phyloP scores from a whole-genome alignment of 2,797 vertebrate species.

The Hypotaenidia philippensis region DNA sequence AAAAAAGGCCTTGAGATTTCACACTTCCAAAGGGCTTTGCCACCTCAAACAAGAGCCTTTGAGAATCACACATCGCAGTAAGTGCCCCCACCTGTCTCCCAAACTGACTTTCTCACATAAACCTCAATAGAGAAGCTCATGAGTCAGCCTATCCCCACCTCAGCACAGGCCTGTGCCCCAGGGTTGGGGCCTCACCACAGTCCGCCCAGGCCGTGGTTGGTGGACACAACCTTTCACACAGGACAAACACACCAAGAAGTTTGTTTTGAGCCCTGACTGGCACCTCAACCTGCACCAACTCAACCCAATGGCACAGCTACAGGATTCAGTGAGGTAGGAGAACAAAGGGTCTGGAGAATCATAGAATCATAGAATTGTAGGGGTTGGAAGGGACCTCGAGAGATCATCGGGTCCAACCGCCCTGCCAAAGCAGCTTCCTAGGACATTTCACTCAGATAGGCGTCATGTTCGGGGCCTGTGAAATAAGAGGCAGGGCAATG shows the following conservation, averaged over 20 bases:
- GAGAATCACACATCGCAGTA: not conserved
- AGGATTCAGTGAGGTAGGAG: not conserved
- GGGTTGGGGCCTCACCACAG: not conserved
- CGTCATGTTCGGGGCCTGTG: not conserved
- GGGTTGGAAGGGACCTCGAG: too few species aligned
- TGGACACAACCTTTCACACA: fast-evolving
- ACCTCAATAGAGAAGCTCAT: not conserved
- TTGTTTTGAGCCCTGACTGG: not conserved
- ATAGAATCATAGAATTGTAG: too few species aligned
- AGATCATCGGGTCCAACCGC: too few species aligned
- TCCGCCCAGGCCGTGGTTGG: too few species aligned
- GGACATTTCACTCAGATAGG: too few species aligned
- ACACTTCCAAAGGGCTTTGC: not conserved
- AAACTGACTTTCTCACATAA: not conserved
- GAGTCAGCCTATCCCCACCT: not conserved
- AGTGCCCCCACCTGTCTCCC: not conserved
- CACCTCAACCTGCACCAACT: not conserved
- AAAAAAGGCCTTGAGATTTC: not conserved
- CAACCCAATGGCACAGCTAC: not conserved
- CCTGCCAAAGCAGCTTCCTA: too few species aligned
- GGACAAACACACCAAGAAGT: not conserved
- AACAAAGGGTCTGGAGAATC: too few species aligned
- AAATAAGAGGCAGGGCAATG: not conserved
- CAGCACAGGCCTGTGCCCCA: not conserved
- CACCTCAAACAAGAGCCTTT: not conserved